Evolutionary conservation across 2,888 invertebrate species (phyloP), one percentile per base, ranked within the genome.

Genomic region (Idaea dimidiata): DNA sequence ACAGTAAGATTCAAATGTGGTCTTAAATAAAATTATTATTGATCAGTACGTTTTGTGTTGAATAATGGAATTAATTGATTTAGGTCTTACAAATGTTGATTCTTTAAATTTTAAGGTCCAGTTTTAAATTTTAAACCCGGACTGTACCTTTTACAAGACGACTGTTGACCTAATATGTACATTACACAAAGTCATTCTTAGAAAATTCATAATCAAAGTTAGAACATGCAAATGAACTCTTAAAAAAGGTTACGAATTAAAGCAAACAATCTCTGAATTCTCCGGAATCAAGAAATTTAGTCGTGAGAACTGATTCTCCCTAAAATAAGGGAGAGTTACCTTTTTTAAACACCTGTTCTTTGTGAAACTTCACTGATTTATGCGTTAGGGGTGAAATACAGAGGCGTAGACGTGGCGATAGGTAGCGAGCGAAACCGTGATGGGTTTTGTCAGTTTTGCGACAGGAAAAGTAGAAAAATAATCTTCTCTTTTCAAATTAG

Each of bases 281-380:
- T 43, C 62, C 58, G 24, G 61, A 61, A 55, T 63, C 31, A 55
- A 58, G 53, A 54, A 54, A 58, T 57, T 14, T 56, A 3, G 53
- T 56, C 16, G n/a, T 59, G 32, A 59, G 33, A 24, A 64, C n/a
- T n/a, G n/a, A n/a, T n/a, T 24, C 24, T 24, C 59, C 59, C 57
- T 61, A 64, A 55, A 59, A 43, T 18, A 0, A 56, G 8, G 18
- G 56, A 18, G 16, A 18, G 10, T 56, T 56, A 6, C n/a, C 16
- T 55, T 55, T 55, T 55, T 55, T 55, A 55, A 24, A 56, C 56
- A 56, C 56, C 56, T 56, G 56, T 56, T 56, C 56, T 56, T 56
- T 17, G 56, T 56, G 16, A 56, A 56, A 56, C 56, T 56, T 18
- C 56, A 4, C 17, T 17, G 56, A 56, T 56, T 56, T 56, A 56